Conservation (phyloP, 1,140 invertebrate species). For the Hyles euphorbiae region DNA sequence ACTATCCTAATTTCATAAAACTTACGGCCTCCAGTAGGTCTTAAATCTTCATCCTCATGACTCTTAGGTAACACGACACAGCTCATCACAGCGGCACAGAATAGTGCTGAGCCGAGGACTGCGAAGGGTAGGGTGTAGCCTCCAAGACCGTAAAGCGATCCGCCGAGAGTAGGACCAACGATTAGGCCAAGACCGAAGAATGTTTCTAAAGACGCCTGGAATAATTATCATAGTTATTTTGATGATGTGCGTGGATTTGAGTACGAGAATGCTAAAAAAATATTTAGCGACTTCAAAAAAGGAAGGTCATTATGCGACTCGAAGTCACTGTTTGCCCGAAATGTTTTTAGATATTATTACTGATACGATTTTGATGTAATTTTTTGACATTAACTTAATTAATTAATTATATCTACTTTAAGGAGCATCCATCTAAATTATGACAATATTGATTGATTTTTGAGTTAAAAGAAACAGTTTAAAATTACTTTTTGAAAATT, state of each 20-base stretch:
- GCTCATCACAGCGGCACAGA: slow-evolving; percentile 85
- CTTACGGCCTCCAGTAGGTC: slow-evolving; percentile 77
- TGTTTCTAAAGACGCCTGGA: slow-evolving; percentile 89
- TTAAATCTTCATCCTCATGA: slow-evolving; percentile 75
- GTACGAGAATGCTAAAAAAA: too few species aligned
- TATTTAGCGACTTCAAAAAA: too few species aligned
- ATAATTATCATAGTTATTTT: slow-evolving; percentile 19
- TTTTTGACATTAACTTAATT: too few species aligned
- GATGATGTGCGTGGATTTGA: background rate
- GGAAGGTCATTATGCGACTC: too few species aligned
- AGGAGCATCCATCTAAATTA: too few species aligned
- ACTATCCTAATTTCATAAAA: slow-evolving; percentile 5
- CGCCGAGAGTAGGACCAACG: slow-evolving; percentile 90
- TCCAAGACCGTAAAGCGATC: slow-evolving; percentile 85
- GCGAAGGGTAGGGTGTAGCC: slow-evolving; percentile 93
- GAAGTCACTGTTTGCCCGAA: too few species aligned
- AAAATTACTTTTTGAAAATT: too few species aligned
- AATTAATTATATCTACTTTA: too few species aligned
- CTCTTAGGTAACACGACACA: slow-evolving; percentile 83
- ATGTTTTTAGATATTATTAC: too few species aligned
- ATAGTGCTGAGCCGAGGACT: slow-evolving; percentile 85
- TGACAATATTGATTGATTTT: too few species aligned
- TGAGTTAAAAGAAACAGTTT: too few species aligned
- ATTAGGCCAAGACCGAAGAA: slow-evolving; percentile 93
- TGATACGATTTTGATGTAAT: too few species aligned